These are phyloP conservation scores for Hemitrygon akajei DNA, from an alignment of 2,797 vertebrate species.

Conservation along the genomic window DNA sequence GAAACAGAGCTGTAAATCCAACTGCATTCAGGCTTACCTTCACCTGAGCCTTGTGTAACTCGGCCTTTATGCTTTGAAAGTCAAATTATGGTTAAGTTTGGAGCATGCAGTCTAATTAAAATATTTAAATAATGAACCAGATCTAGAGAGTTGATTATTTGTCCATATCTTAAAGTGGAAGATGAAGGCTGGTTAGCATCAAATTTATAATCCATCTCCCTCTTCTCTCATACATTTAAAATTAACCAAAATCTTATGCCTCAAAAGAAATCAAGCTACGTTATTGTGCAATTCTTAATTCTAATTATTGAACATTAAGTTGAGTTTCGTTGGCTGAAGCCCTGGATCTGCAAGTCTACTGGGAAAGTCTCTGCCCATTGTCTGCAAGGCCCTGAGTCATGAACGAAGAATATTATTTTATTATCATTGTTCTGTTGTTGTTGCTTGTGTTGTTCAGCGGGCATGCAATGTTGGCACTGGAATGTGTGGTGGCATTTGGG, in stretches of 20 bases:
- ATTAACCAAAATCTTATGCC: not conserved
- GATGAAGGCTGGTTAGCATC: not conserved
- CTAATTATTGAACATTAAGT: not conserved
- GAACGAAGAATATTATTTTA: no score
- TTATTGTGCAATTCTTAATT: not conserved
- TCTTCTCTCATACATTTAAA: not conserved
- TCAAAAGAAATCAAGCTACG: not conserved
- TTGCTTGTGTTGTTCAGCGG: no score
- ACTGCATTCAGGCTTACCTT: not conserved
- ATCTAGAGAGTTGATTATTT: not conserved
- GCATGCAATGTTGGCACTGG: no score
- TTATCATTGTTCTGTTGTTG: no score
- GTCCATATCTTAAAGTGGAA: not conserved
- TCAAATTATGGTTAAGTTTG: not conserved
- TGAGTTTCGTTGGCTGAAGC: no score
- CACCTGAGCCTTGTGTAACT: not conserved
- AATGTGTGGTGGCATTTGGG: no score
- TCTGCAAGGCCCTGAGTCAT: no score
- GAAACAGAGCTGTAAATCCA: not conserved
- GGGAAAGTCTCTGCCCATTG: no score
- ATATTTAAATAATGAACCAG: not conserved
- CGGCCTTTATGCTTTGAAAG: not conserved
- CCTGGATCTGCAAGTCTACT: no score
- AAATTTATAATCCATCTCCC: not conserved
- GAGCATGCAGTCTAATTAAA: not conserved